These are phyloP conservation scores for Apeltes quadracus DNA, from an alignment of 2,113 vertebrate species.

Conservation along the genomic window DNA sequence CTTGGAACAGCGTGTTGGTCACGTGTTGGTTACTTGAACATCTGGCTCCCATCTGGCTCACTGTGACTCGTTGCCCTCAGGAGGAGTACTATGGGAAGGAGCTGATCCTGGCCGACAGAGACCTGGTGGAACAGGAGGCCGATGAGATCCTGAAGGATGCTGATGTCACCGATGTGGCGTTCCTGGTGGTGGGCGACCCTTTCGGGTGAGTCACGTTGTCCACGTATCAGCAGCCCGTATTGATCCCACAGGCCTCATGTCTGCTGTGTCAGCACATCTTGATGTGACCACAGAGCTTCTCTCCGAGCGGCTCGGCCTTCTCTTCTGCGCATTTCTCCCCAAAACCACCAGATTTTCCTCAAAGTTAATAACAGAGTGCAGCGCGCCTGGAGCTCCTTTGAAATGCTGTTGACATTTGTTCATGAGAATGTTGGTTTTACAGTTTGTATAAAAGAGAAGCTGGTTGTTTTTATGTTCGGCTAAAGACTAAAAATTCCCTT, in stretches of 20 bases:
- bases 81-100: slow-evolving; percentile 94
- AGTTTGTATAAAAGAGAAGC: slow-evolving; percentile 10
- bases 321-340: slow-evolving; percentile 32
- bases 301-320: slow-evolving; percentile 24
- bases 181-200: slow-evolving; percentile 96
- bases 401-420: neutral
- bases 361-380: slow-evolving; percentile 48
- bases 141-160: slow-evolving; percentile 91
- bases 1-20: neutral
- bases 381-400: neutral
- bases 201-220: slow-evolving; percentile 88
- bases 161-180: slow-evolving; percentile 86
- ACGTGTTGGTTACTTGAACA: neutral
- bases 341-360: slow-evolving; percentile 40
- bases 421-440: neutral
- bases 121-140: slow-evolving; percentile 92
- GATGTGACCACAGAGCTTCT: slow-evolving; percentile 31
- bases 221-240: neutral
- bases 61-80: slow-evolving; percentile 69
- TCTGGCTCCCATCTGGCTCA: too few species aligned
- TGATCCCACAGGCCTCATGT: slow-evolving; percentile 7
- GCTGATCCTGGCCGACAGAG: slow-evolving; percentile 92
- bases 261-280: slow-evolving; percentile 20
- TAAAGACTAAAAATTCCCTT: neutral
- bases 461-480: neutral